These are phyloP conservation scores for Apis cerana DNA, from an alignment of 1,140 invertebrate genomes.

Conservation along the genomic window DNA sequence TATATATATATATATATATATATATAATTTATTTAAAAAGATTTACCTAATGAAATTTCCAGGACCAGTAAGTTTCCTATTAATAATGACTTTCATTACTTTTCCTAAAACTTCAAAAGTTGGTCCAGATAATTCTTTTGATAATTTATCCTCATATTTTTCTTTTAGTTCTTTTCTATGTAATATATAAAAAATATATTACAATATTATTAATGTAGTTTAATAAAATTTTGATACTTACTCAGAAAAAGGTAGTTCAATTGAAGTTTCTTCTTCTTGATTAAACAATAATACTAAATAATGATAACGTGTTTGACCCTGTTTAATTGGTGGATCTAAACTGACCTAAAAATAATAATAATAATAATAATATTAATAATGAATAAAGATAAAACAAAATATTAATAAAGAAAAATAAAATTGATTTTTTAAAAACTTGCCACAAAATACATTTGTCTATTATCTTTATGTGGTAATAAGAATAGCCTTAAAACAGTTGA, in stretches of 20 bases:
- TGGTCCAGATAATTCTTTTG: slow-evolving; percentile 95
- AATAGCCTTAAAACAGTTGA: slow-evolving; percentile 97
- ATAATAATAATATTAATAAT: background rate
- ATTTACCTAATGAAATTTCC: slow-evolving; percentile 93
- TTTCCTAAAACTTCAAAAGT: slow-evolving; percentile 97
- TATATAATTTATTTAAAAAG: background rate
- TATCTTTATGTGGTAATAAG: slow-evolving; percentile 97
- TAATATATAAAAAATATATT: slow-evolving; percentile 50
- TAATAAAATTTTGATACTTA: slow-evolving; percentile 79
- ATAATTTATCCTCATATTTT: slow-evolving; percentile 96
- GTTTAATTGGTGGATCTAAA: slow-evolving; percentile 99
- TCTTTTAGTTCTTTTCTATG: slow-evolving; percentile 93
- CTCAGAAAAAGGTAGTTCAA: slow-evolving; percentile 96
- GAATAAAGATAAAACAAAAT: slow-evolving; percentile 17
- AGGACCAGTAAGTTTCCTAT: slow-evolving; percentile 96
- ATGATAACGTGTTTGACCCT: slow-evolving; percentile 98
- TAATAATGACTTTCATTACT: slow-evolving; percentile 96
- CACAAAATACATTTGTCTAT: slow-evolving; percentile 99
- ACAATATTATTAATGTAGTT: background rate
- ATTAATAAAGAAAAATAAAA: slow-evolving; percentile 8
- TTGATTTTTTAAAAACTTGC: slow-evolving; percentile 80
- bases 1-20: too few relatives aligned
- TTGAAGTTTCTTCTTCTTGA: slow-evolving; percentile 96
- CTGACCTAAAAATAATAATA: slow-evolving; percentile 82
- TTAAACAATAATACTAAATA: slow-evolving; percentile 97